Conservation (phyloP, 2,797 vertebrate genomes). For the Aythya fuligula region DNA sequence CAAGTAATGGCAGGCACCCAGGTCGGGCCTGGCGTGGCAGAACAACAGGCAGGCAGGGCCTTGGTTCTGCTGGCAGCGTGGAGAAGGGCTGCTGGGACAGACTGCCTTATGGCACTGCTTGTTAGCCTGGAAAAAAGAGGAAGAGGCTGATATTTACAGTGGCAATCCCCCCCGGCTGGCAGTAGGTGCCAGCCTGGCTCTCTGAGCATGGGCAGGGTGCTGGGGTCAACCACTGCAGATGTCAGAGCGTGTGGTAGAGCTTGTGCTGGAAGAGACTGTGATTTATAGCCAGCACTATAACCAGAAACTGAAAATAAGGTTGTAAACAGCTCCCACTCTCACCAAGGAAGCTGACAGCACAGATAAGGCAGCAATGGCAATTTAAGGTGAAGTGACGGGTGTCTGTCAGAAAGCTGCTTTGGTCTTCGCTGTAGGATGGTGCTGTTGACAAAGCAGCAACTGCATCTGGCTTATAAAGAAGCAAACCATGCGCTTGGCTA, state of each 20-base stretch:
- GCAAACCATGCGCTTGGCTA: not conserved
- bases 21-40: not conserved
- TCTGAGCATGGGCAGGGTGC: not conserved
- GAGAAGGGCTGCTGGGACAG: not conserved
- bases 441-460: not conserved
- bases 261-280: not conserved
- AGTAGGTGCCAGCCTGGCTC: not conserved
- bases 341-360: not conserved
- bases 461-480: not conserved
- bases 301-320: not conserved
- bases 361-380: not conserved
- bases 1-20: not conserved
- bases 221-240: not conserved
- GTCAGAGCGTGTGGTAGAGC: not conserved
- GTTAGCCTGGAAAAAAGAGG: not conserved
- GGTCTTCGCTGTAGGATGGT: not conserved
- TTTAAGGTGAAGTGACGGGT: slow-evolving; percentile 8
- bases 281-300: not conserved
- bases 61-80: not conserved
- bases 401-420: not conserved
- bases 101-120: not conserved
- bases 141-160: not conserved
- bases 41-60: not conserved
- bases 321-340: not conserved
- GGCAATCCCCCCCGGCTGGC: slow-evolving; percentile 2